Conservation (phyloP, 2,797 vertebrate genomes). For the Paguma larvata region DNA sequence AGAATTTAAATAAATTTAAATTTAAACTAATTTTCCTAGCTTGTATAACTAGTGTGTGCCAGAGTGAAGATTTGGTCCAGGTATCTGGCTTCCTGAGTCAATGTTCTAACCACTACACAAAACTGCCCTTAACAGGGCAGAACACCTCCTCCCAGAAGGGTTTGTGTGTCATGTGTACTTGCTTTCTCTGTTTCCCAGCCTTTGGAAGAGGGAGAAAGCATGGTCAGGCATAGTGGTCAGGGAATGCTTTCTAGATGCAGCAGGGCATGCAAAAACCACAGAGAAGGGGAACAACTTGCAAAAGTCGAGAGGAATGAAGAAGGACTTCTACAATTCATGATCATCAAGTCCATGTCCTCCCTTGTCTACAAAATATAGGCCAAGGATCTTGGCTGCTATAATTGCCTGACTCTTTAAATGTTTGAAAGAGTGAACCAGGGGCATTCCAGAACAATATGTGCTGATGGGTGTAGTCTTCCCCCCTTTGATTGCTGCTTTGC, state of each 20-base stretch:
- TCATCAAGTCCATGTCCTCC: background rate
- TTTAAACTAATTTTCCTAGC: background rate
- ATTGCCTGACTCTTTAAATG: slow-evolving; percentile 50
- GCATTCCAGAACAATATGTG: slow-evolving; percentile 42
- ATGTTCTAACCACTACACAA: background rate
- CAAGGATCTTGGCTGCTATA: background rate
- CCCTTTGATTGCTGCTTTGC: slow-evolving; percentile 46
- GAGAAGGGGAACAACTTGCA: background rate
- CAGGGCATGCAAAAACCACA: background rate
- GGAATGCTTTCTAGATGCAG: background rate
- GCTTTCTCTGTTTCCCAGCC: background rate
- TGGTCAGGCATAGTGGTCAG: background rate
- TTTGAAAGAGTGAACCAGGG: background rate
- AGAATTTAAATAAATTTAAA: background rate
- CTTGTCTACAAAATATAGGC: background rate
- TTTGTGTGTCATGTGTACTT: too few species aligned
- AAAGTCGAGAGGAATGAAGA: background rate
- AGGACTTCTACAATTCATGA: background rate
- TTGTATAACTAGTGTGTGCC: background rate
- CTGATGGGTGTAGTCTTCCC: slow-evolving; percentile 30
- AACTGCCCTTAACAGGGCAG: background rate
- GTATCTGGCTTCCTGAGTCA: background rate
- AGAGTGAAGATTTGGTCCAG: background rate
- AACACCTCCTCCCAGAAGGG: background rate
- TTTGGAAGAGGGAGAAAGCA: background rate